These are phyloP conservation scores for Sitta carolinensis DNA, from an alignment of 2,797 vertebrate genomes.

Conservation along the genomic window DNA sequence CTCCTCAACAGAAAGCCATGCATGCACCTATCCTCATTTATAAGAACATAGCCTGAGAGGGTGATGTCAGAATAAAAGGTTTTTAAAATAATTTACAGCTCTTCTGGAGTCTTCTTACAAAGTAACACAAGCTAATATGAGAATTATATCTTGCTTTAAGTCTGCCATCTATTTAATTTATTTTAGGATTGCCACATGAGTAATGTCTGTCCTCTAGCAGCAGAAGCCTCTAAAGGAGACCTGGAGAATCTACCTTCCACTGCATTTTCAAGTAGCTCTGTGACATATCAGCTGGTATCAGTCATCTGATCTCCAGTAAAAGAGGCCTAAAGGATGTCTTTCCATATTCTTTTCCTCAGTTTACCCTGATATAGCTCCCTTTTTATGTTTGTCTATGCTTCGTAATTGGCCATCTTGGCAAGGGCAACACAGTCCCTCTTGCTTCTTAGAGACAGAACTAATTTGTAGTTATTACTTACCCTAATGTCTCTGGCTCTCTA, in stretches of 20 bases:
- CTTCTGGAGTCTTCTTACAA: background rate
- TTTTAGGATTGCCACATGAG: background rate
- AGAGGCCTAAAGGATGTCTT: background rate
- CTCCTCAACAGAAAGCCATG: background rate
- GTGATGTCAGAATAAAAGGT: background rate
- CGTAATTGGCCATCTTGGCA: background rate
- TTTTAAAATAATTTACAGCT: background rate
- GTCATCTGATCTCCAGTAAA: background rate
- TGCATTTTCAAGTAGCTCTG: background rate
- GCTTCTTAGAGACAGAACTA: background rate
- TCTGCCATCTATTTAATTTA: background rate
- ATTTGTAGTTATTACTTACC: slow-evolving; percentile 20
- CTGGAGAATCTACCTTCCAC: background rate
- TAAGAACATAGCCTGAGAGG: background rate
- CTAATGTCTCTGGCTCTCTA: background rate
- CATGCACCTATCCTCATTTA: background rate
- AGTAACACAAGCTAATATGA: background rate
- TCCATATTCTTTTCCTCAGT: background rate
- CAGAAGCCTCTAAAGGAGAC: background rate
- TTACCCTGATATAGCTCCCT: background rate
- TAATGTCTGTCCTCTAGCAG: background rate
- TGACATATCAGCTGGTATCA: background rate
- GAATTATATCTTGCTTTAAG: background rate
- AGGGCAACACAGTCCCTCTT: background rate
- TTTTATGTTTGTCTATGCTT: background rate